These are phyloP conservation scores for Arvicanthis niloticus DNA, from an alignment of 2,113 vertebrate genomes.

Conservation along the genomic window DNA sequence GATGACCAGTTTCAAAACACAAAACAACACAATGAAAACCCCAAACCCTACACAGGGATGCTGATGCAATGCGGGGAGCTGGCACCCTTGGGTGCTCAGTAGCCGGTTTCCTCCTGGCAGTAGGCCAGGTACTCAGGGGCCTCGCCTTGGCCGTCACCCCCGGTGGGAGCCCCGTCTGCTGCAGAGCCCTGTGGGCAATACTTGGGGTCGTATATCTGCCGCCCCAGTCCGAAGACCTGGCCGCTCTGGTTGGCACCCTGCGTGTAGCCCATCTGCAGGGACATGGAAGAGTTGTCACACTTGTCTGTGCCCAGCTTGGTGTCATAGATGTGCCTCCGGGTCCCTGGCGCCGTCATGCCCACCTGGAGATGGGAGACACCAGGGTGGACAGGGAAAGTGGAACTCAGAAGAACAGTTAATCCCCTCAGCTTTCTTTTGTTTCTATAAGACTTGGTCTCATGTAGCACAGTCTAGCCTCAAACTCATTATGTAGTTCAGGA, in stretches of 20 bases:
- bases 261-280: constrained; percentile 96
- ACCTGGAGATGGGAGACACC: constrained; percentile 85
- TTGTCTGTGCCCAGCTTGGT: constrained; percentile 93
- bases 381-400: not conserved
- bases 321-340: constrained; percentile 95
- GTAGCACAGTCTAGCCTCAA: not conserved
- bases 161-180: not conserved
- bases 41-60: not conserved
- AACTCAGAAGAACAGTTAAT: not conserved
- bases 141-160: constrained; percentile 16
- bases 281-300: constrained; percentile 96
- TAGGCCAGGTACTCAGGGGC: constrained; percentile 69
- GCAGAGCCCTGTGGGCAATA: constrained; percentile 91
- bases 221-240: constrained; percentile 95
- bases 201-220: constrained; percentile 97
- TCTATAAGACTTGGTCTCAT: not conserved
- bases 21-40: not conserved
- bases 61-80: not conserved
- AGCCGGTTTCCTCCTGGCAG: constrained; percentile 79
- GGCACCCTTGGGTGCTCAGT: not conserved
- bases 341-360: constrained; percentile 96
- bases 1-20: not conserved
- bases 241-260: constrained; percentile 95
- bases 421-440: not conserved
- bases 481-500: not conserved